These are phyloP conservation scores for Ciconia stormi DNA, from an alignment of 2,113 vertebrate genomes.

Conservation along the genomic window DNA sequence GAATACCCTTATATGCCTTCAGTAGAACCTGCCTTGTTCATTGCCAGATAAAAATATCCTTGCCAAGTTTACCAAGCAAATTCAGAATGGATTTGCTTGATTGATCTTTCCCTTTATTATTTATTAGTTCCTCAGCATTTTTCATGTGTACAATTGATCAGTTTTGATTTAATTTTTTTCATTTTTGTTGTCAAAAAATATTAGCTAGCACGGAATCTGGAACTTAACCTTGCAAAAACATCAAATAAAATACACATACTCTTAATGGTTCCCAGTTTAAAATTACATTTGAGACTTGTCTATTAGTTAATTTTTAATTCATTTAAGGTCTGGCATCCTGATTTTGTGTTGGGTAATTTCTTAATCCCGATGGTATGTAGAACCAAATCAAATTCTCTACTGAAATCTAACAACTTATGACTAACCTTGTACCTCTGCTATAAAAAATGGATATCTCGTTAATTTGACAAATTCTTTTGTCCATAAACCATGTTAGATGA, in stretches of 20 bases:
- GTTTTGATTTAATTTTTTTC: not conserved
- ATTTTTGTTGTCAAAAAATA: not conserved
- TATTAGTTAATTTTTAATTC: not conserved
- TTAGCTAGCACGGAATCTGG: not conserved
- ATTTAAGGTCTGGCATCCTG: not conserved
- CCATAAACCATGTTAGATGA: not conserved
- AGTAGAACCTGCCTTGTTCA: not conserved
- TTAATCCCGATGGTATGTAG: not conserved
- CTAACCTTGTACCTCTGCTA: not conserved
- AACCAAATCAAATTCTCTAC: not conserved
- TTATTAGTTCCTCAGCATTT: not conserved
- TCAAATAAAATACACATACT: not conserved
- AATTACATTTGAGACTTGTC: not conserved
- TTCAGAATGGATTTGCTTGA: not conserved
- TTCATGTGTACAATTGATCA: not conserved
- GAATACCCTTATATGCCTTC: not conserved
- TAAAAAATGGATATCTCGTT: not conserved
- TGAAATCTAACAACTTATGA: not conserved
- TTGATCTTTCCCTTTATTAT: not conserved
- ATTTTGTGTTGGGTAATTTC: not conserved
- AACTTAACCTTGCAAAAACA: not conserved
- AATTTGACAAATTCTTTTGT: constrained; percentile 13
- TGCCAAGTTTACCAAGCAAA: not conserved
- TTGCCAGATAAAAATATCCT: not conserved
- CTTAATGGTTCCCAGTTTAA: not conserved